phyloP scores from a whole-genome alignment of 2,888 invertebrate species.

The Orchestes rusci region DNA sequence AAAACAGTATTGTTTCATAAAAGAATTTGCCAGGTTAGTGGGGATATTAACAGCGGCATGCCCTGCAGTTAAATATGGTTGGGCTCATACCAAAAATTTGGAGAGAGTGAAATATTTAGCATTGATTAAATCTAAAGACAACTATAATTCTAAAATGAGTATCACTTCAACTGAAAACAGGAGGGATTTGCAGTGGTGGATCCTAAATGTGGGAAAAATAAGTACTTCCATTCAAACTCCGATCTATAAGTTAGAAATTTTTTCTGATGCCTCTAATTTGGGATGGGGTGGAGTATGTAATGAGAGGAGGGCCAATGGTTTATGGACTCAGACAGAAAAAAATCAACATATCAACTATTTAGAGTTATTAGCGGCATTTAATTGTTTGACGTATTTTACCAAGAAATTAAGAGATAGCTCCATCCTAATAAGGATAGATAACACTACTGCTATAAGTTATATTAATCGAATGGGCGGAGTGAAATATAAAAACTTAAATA shows the following conservation, averaged over 20 bases:
- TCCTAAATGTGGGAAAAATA: background rate
- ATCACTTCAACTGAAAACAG: background rate
- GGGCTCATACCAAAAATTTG: too few relatives aligned
- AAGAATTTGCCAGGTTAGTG: background rate
- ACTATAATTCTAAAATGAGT: background rate
- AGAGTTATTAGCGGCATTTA: slow-evolving; percentile 28
- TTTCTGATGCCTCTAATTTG: slow-evolving; percentile 25
- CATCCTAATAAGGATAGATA: slow-evolving; percentile 27
- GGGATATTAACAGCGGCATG: background rate
- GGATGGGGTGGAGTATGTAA: slow-evolving; percentile 29
- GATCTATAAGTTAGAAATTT: slow-evolving; percentile 24
- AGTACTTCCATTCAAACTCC: background rate
- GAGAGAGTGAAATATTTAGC: too few relatives aligned
- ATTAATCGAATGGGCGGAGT: slow-evolving; percentile 28
- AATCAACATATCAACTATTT: slow-evolving; percentile 29
- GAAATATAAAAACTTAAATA: slow-evolving; percentile 24
- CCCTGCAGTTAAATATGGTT: too few relatives aligned
- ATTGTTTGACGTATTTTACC: slow-evolving; percentile 29
- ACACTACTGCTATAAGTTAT: slow-evolving; percentile 27
- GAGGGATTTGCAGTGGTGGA: background rate
- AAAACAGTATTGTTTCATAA: background rate
- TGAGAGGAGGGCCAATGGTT: slow-evolving; percentile 21
- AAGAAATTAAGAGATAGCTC: slow-evolving; percentile 13
- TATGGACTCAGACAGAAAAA: slow-evolving; percentile 25
- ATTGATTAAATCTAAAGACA: background rate